Evolutionary conservation across 2,797 vertebrate genomes (phyloP), one percentile per base, ranked within the genome.

Genomic region (Neosilurus mollespiculum): DNA sequence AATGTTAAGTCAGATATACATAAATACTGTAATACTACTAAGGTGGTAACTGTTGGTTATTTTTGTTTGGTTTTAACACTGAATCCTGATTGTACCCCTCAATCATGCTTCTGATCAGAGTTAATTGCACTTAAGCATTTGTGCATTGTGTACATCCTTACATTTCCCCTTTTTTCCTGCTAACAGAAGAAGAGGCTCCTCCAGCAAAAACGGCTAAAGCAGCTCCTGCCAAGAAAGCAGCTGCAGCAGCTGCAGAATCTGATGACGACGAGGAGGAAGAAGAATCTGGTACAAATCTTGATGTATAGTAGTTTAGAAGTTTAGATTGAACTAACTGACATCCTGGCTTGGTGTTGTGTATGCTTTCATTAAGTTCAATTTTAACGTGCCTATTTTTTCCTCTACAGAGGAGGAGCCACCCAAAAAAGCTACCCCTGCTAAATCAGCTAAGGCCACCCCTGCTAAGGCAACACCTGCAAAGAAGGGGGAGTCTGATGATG

Each of bases 111-210:
- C 37, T 43, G 37, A 43, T 43, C 37, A n/a, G n/a, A 43, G 37
- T 43, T 43, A 43, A 43, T 43, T 43, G 2, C 7, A 20, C 37
- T 37, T 2, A 20, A 34, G 16, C 18, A 22, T 3, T 3, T 76
- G 26, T 30, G 2, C 15, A 30, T 73, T 30, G 12, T 4, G 2
- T 1, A 11, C 14, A 0, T 58, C 2, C 59, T 56, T 18, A 37
- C 10, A 9, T 59, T 22, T 30, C n/a, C 2, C 1, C 9, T 22
- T 30, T 43, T 51, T 34, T 3, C 20, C 64, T 12, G 16, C 11
- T 79, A 72, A 43, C 51, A 87, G 89, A 88, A 30, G 87, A 85
- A 88, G 95, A 83, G 34, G 12, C 37, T 24, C 65, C 67, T 11
- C 76, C 82, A 43, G 56, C 76, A n/a, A 83, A 83, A 83, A 64